Evolutionary conservation across 92 coral and sea anemone genomes (phyloP).

Genomic region (Palythoa grandiflora): DNA sequence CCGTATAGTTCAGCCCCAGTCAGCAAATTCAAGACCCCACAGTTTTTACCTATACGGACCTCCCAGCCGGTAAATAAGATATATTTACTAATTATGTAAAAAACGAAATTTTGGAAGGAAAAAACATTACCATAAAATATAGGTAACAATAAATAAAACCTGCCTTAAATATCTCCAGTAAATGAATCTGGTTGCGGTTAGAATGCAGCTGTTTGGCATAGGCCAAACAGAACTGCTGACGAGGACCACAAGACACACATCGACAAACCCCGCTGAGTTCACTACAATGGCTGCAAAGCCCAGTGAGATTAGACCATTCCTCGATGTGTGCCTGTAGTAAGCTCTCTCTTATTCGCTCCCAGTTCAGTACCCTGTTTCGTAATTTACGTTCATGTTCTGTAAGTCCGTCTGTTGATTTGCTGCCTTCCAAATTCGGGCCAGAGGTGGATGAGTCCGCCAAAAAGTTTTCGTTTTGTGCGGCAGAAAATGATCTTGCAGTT

Average conservation of each 20-base stretch:
- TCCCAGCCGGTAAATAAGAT: no score
- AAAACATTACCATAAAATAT: neutral
- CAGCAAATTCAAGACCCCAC: no score
- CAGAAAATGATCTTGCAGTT: no score
- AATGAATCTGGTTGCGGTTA: neutral
- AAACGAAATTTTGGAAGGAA: neutral
- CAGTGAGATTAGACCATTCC: neutral
- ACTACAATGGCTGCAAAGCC: neutral
- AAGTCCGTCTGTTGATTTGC: no score
- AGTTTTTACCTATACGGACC: no score
- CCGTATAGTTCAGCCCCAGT: no score
- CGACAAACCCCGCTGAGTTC: slow-evolving; percentile 11
- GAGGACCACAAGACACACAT: slow-evolving; percentile 42
- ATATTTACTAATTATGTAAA: neutral
- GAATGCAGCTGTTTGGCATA: slow-evolving; percentile 30
- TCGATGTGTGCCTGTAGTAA: no score
- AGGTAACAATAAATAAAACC: neutral
- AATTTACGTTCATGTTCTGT: neutral
- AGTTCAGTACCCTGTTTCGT: neutral
- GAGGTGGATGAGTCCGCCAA: no score
- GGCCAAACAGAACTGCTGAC: slow-evolving; percentile 7
- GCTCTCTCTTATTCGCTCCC: no score
- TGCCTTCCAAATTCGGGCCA: no score
- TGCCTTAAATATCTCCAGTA: slow-evolving; percentile 45
- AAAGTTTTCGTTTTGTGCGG: no score